Evolutionary conservation across 2,113 vertebrate genomes (phyloP), one percentile per base, ranked within the genome.

Genomic region (Pseudonaja textilis): DNA sequence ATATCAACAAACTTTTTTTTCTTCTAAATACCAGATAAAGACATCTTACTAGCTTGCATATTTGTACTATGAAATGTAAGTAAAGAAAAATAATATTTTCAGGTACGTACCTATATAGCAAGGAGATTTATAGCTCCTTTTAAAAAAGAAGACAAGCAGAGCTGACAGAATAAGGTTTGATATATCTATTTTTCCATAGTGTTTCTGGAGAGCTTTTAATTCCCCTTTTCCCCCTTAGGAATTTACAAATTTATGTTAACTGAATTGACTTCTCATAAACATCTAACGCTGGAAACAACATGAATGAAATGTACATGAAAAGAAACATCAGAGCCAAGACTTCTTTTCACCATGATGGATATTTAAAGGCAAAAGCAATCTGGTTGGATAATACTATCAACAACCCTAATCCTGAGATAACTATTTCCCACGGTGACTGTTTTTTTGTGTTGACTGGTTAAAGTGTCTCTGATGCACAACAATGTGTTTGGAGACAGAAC

Each of bases 371-470:
- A 11, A 52, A 90, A 61, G 29, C 54, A 52, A 26, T 26, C 88
- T 45, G n/a, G 22, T 1, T n/a, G 42, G 89, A 34, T 39, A 92
- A 87, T 52, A 1, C 74, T 87, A 87, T 90, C 81, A 92, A 20
- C 25, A 81, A n/a, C 26, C 26, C 57, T 92, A 92, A 93, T 26
- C 85, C 64, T 52, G 29, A 95, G 55, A 61, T 88, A 93, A 90
- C 25, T 26, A 0, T 23, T 81, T 81, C 74, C 20, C 74, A 81
- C 34, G 22, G 74, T 23, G 34, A 42, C 34, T 22, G 74, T 39
- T 34, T 34, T 81, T 81, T 81, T 42, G 42, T 42, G 74, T 81
- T 54, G 90, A 25, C 10, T 52, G 25, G 34, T 89, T 81, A 87
- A 0, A 39, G 9, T 47, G 91, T 90, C 39, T 54, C 50, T 89